Conservation (phyloP, 2,888 invertebrate genomes). For the Ectemnius cavifrons region DNA sequence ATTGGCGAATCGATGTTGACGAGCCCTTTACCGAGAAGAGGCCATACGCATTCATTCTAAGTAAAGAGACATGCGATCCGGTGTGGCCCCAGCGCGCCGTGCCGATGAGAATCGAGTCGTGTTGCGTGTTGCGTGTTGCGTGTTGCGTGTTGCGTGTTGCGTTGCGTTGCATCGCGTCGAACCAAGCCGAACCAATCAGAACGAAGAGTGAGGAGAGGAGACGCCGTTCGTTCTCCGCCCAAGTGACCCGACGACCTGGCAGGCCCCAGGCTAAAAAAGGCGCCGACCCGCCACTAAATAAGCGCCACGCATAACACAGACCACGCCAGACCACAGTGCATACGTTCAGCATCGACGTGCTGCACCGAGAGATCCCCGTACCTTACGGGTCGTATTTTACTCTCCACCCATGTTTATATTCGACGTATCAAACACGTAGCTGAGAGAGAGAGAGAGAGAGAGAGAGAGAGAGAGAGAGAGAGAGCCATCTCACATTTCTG, state of each 20-base stretch:
- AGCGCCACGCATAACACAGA: conserved; percentile 45
- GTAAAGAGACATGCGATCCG: conserved; percentile 45
- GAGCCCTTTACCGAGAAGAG: conserved; percentile 44
- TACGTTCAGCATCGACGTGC: background rate
- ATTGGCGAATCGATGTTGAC: conserved; percentile 21
- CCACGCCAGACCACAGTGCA: background rate
- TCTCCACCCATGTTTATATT: conserved; percentile 40
- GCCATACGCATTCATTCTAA: conserved; percentile 33
- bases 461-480: too few relatives aligned
- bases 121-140: too few relatives aligned
- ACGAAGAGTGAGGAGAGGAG: conserved; percentile 36
- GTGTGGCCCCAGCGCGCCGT: background rate
- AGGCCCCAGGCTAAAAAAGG: conserved; percentile 56
- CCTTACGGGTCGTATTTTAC: conserved; percentile 41
- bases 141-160: too few relatives aligned
- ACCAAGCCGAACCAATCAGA: conserved; percentile 30
- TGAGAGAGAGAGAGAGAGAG: too few relatives aligned
- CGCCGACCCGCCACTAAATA: conserved; percentile 68
- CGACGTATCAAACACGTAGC: conserved; percentile 20
- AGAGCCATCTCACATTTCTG: conserved; percentile 22
- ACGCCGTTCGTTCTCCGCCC: conserved; percentile 58
- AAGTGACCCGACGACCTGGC: conserved; percentile 63
- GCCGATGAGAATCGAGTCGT: too few relatives aligned
- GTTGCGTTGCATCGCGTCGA: too few relatives aligned
- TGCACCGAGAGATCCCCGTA: conserved; percentile 31